Evolutionary conservation across 1,140 invertebrate species (phyloP), one percentile per base, ranked within the genome.

Genomic region (Proctacanthus coquilletti): DNA sequence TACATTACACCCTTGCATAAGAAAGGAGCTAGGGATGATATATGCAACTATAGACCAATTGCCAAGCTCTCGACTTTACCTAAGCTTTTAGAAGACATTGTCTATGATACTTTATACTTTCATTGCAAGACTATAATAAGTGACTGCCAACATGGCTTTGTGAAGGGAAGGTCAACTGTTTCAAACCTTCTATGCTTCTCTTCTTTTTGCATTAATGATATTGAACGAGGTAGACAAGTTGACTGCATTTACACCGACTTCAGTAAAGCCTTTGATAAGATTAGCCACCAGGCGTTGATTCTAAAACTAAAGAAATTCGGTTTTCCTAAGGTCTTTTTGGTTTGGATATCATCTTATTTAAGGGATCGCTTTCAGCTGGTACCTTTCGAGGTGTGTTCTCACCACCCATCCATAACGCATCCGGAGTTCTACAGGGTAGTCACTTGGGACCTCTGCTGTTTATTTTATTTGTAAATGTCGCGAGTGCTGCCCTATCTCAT

Each of bases 201-300:
- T 4, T n/a, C 21, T 2, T 27, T 2, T 38, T 3, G 29, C 21
- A 19, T 36, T 11, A 27, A 8, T 10, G 13, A n/a, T 5, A 33
- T 43, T 18, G 35, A 45, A 6, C 19, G 19, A 1, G 29, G 42
- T 4, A 18, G 11, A 8, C 36, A 39, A 10, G 36, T 39, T 2
- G 36, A 46, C 20, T 29, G 27, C 2, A 39, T 45, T 11, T 39
- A 43, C 19, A 43, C 35, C 0, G 42, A 45, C 30, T 43, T 43
- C 18, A 21, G 30, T 11, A 42, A 45, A 29, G 36, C 40, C 8
- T 45, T 45, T 23, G 38, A 45, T 21, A 21, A 25, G 4, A 27
- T 41, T 14, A 19, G 14, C 15, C 39, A 31, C 17, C 27, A 6
- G 23, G 23, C n/a, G 6, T 8, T 25, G 6, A 25, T 25, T 25